Evolutionary conservation across 2,888 invertebrate genomes (phyloP).

Genomic region (Macaria notata): DNA sequence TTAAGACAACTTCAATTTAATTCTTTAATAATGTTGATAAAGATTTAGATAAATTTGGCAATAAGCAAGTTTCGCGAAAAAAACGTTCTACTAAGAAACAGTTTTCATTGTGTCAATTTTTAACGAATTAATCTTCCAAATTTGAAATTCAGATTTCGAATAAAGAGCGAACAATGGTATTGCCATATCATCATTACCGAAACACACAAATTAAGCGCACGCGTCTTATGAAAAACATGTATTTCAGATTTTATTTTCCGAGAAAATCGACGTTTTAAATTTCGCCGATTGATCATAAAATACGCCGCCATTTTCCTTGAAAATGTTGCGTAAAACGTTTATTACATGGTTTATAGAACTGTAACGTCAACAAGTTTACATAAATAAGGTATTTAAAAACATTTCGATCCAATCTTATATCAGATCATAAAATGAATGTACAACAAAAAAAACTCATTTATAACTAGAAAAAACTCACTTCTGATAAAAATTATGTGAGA

Average conservation of each 20-base stretch:
- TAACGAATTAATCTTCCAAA: background rate
- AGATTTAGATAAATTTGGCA: too few relatives aligned
- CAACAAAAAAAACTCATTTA: too few relatives aligned
- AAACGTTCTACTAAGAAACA: too few relatives aligned
- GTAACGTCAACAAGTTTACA: background rate
- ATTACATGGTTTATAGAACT: background rate
- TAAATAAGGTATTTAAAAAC: background rate
- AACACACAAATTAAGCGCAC: slow-evolving; percentile 36
- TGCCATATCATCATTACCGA: slow-evolving; percentile 32
- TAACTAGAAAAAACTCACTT: too few relatives aligned
- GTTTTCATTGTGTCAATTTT: too few relatives aligned
- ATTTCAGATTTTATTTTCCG: slow-evolving; percentile 48
- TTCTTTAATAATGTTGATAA: too few relatives aligned
- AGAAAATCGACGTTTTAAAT: slow-evolving; percentile 48
- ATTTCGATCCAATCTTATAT: too few relatives aligned
- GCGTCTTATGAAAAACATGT: slow-evolving; percentile 43
- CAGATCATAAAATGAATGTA: too few relatives aligned
- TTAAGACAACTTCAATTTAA: too few relatives aligned
- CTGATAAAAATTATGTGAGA: too few relatives aligned
- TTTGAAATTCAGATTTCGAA: slow-evolving; percentile 22
- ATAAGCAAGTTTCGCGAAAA: too few relatives aligned
- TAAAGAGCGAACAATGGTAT: slow-evolving; percentile 34
- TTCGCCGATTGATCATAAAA: slow-evolving; percentile 45
- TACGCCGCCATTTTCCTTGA: slow-evolving; percentile 46
- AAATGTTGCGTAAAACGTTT: slow-evolving; percentile 49